Base-by-base conservation (phyloP, 2,797 vertebrate genomes). In the Sebastes paucispinis region DNA sequence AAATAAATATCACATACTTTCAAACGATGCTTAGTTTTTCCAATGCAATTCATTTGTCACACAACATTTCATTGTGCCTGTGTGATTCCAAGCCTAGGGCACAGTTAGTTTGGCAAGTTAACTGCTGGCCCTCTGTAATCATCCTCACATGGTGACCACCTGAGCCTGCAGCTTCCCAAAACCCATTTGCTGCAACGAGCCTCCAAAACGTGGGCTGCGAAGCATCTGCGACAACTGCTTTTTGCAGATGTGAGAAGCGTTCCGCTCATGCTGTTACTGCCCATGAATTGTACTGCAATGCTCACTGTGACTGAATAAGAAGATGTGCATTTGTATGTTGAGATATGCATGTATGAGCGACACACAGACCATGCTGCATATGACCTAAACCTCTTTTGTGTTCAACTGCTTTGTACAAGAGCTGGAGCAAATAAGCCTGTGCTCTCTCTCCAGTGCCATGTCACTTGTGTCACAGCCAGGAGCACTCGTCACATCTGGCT, bases 401-500 rank as follows among this genome's bases (percentile, higher is more conserved):
- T 27, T 71, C 22, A 69, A 78, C 78, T 27, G 57, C 47, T 77
- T 75, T 43, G 57, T 73, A 66, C 14, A 79, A 74, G 70, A 68
- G 83, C 79, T 62, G 71, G 65, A 91, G 78, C 81, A 88, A 88
- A 88, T 52, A 73, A 71, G 70, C 25, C 60, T 47, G 71, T 9
- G 57, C 75, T 59, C 73, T 72, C 39, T 75, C 86, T 83, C 60
- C 65, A 36, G 60, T 67, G 70, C 70, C 64, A 68, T 78, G 81
- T 82, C 86, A 81, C 84, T 82, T 84, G 88, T 86, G 86, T 86
- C 74, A 80, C 67, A 79, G 91, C 82, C 90, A 87, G 85, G 62
- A 91, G 85, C 80, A 11, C 86, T 83, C 73, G 60, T 89, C 90
- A 93, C 93, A 94, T 94, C 92, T 92, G 87, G 85, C 77, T 63